Evolutionary conservation across 2,888 invertebrate species (phyloP), one percentile per base, ranked within the genome.

Genomic region (Campoplex capitator): DNA sequence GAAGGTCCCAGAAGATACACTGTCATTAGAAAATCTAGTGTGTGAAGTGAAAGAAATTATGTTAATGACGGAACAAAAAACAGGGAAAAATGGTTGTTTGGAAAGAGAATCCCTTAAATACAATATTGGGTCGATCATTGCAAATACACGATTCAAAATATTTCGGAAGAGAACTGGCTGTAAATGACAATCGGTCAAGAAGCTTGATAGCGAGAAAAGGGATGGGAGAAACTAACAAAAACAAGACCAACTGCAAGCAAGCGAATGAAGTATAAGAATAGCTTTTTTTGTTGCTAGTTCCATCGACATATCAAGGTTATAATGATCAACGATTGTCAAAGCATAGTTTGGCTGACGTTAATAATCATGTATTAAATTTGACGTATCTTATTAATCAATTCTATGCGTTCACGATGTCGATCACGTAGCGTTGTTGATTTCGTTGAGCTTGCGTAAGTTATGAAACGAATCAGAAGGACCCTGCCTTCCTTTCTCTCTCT

Each of bases 401-500:
- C 8, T 32, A 42, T 28, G 58, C 58, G 42, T 58, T 13, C 2
- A 23, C 7, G 16, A 58, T 75, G 38, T 62, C 45, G 58, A 75
- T 62, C 45, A 23, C 28, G 8, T 16, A n/a, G 13, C 11, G 28
- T 45, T 9, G 62, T 45, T n/a, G 23, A 32, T 45, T 65, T 28
- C 35, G 11, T 62, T 2, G 16, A 42, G 48, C 8, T 65, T 51
- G 65, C 76, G 65, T 35, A n/a, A 76, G 51, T 76, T 65, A 76
- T 76, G 13, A 76, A 35, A 76, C 51, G 48, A 48, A 32, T 35
- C 9, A 65, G 13, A 65, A 65, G 70, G 45, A 45, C 23, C 7
- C 32, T 62, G 16, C 13, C 13, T 58, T 28, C 28, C 28, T 28
- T 9, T 58, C 45, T 68, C 68, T 58, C 58, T 58, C 28, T 28